These are phyloP conservation scores for Taurulus bubalis DNA, from an alignment of 2,113 vertebrate species.

Conservation along the genomic window DNA sequence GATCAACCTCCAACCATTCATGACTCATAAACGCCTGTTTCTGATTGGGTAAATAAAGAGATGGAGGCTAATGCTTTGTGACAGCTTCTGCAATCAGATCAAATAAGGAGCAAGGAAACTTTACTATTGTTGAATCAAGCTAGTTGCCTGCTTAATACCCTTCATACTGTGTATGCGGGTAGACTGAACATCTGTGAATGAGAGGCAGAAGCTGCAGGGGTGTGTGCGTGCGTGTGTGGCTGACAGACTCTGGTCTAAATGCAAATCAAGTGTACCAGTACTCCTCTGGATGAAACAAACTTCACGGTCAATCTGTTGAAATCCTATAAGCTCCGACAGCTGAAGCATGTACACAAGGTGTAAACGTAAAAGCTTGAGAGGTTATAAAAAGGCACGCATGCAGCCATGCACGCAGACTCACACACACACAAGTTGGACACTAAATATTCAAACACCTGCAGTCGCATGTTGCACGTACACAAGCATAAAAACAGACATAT, in stretches of 20 bases:
- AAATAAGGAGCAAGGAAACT: conserved; percentile 27
- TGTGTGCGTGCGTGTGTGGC: neutral
- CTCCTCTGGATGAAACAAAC: conserved; percentile 15
- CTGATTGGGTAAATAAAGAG: neutral
- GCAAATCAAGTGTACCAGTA: conserved; percentile 37
- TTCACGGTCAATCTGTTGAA: conserved; percentile 17
- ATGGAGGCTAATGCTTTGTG: conserved; percentile 35
- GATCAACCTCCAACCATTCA: conserved; percentile 27
- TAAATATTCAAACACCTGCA: conserved; percentile 39
- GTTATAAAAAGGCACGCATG: conserved; percentile 38
- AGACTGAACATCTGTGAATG: conserved; percentile 7
- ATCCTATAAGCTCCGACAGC: conserved; percentile 8
- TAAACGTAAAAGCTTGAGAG: conserved; percentile 16
- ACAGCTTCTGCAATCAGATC: conserved; percentile 26
- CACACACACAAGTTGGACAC: conserved; percentile 24
- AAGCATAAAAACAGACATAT: conserved; percentile 24
- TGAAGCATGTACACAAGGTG: conserved; percentile 19
- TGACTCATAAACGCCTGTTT: conserved; percentile 27
- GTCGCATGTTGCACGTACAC: conserved; percentile 35
- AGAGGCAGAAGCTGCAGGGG: conserved; percentile 27
- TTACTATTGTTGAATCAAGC: neutral
- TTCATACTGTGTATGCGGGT: neutral
- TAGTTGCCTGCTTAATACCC: neutral
- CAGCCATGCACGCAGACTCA: neutral
- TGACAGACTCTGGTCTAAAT: conserved; percentile 34